Evolutionary conservation across 2,888 invertebrate species (phyloP).

Genomic region (Hololepta plana): DNA sequence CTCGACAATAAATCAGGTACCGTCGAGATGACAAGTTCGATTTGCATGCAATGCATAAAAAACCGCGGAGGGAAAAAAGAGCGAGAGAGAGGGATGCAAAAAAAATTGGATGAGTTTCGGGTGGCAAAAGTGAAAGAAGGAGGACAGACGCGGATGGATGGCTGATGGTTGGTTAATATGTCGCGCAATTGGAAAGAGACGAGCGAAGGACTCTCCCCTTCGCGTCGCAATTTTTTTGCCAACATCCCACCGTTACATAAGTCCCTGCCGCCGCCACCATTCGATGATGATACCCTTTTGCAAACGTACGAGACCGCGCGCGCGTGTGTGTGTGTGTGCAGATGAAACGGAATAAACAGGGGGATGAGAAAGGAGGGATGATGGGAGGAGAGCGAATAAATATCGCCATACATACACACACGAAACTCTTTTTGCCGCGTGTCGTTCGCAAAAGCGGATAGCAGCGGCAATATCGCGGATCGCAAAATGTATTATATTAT

Average conservation of each 20-base stretch:
- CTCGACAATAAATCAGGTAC: too few species aligned
- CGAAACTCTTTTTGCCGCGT: slow-evolving; percentile 12
- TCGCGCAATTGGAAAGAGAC: slow-evolving; percentile 19
- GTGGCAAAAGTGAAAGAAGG: slow-evolving; percentile 5
- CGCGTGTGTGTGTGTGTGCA: too few species aligned
- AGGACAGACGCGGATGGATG: slow-evolving; percentile 13
- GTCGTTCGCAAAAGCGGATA: slow-evolving; percentile 15
- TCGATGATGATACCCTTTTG: slow-evolving; percentile 11
- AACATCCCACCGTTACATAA: too few species aligned
- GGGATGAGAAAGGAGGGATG: background rate
- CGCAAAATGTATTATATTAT: slow-evolving; percentile 22
- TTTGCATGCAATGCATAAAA: slow-evolving; percentile 21
- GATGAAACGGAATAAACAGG: too few species aligned
- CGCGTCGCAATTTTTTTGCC: too few species aligned
- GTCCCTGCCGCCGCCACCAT: slow-evolving; percentile 9
- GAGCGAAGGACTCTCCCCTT: slow-evolving; percentile 11
- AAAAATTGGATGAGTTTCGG: background rate
- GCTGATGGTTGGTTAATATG: slow-evolving; percentile 22
- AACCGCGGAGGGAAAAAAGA: slow-evolving; percentile 7
- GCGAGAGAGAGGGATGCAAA: too few species aligned
- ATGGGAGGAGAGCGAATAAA: slow-evolving; percentile 1
- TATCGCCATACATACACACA: slow-evolving; percentile 6
- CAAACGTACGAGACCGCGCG: too few species aligned
- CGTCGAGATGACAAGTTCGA: slow-evolving; percentile 23
- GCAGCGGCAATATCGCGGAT: slow-evolving; percentile 20